Percentiles rank a stretch among this genome's conserved stretches.
Conservation (phyloP, 2,113 vertebrate species). For the Dipodomys stephensi region DNA sequence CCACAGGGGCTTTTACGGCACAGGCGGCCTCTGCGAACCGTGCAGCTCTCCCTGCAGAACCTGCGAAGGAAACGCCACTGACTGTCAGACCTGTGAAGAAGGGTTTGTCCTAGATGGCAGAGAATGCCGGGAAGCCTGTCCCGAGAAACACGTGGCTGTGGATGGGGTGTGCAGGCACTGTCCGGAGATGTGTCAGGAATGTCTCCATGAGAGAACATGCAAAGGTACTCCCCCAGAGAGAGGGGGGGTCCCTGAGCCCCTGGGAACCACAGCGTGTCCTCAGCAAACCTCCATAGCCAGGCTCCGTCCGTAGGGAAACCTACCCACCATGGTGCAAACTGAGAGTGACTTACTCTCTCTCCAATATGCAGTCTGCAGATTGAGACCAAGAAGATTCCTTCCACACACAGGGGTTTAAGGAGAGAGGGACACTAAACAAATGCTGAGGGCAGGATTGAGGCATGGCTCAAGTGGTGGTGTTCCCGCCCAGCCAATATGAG, state of each 20-base stretch:
- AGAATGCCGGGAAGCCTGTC: slow-evolving; percentile 88
- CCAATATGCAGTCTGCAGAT: background rate
- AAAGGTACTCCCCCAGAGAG: slow-evolving; percentile 84
- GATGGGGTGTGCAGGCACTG: slow-evolving; percentile 90
- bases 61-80: slow-evolving; percentile 86
- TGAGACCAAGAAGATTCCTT: background rate
- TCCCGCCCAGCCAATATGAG: too few relatives aligned
- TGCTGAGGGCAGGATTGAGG: too few relatives aligned
- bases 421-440: background rate
- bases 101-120: slow-evolving; percentile 84
- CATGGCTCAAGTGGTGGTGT: too few relatives aligned
- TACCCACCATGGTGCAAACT: background rate
- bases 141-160: slow-evolving; percentile 85
- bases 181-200: slow-evolving; percentile 89
- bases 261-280: accelerated
- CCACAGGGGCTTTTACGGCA: slow-evolving; percentile 89
- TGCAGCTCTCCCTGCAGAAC: slow-evolving; percentile 90
- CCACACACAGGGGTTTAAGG: background rate
- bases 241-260: too few relatives aligned
- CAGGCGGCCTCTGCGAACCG: slow-evolving; percentile 73
- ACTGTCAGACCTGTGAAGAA: slow-evolving; percentile 90
- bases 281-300: background rate
- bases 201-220: slow-evolving; percentile 88
- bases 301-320: background rate
- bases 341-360: background rate